Percentiles rank a stretch among this genome's conserved stretches.
Evolutionary conservation across 2,113 vertebrate genomes (phyloP).

Genomic region (Anoura caudifer): DNA sequence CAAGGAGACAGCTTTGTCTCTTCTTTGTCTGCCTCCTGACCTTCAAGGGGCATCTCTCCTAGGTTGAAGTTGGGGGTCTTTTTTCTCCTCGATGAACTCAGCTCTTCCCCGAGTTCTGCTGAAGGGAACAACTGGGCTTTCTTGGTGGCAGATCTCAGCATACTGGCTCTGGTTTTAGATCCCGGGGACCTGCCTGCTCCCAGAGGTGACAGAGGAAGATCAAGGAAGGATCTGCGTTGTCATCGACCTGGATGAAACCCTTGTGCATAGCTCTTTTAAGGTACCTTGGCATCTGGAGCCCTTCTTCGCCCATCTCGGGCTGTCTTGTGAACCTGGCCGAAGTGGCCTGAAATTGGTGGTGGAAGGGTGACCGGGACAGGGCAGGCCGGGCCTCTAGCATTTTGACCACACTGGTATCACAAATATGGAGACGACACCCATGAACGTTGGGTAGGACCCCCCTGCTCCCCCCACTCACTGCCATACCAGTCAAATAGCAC

Average conservation of each 20-base stretch:
- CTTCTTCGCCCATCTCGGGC: not conserved
- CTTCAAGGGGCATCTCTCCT: not conserved
- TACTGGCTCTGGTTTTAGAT: slow-evolving; percentile 77
- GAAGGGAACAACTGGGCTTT: not conserved
- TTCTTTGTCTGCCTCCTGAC: not conserved
- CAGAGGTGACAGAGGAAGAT: slow-evolving; percentile 88
- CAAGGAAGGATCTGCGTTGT: slow-evolving; percentile 93
- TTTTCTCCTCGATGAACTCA: not conserved
- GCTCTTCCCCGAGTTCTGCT: not conserved
- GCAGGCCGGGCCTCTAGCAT: not conserved
- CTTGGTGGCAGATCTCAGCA: not conserved
- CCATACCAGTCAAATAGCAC: not conserved
- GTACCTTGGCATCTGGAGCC: slow-evolving; percentile 68
- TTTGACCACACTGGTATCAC: not conserved
- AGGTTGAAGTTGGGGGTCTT: not conserved
- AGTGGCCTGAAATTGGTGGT: not conserved
- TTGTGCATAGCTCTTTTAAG: slow-evolving; percentile 97
- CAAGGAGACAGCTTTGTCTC: not conserved
- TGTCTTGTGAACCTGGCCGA: not conserved
- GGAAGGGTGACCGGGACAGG: not conserved
- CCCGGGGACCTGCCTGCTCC: slow-evolving; percentile 86
- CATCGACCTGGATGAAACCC: slow-evolving; percentile 94
- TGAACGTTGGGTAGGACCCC: not conserved
- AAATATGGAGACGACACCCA: not conserved
- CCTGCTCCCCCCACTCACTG: not conserved